Evolutionary conservation across 2,797 vertebrate species (phyloP).

Genomic region (Muscicapa striata): DNA sequence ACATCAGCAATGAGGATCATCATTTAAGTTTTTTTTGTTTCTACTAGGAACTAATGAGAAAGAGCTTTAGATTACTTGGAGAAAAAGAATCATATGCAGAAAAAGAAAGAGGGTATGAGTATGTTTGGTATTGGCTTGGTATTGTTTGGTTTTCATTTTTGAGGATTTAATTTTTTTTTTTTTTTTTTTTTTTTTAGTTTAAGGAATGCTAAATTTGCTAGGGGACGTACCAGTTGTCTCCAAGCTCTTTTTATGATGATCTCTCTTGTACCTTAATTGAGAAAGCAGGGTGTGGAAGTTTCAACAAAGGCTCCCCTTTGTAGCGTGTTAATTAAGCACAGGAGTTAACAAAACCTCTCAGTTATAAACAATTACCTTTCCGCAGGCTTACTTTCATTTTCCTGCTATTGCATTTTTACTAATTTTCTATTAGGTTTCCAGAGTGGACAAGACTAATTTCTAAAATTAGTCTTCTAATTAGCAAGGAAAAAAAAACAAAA

Average conservation of each 20-base stretch:
- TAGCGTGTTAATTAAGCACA: conserved; percentile 56
- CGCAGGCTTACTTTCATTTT: conserved; percentile 47
- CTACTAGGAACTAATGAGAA: not conserved
- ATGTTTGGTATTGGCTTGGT: not conserved
- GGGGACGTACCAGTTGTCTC: conserved; percentile 25
- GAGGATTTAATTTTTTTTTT: not conserved
- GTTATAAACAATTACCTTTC: conserved; percentile 60
- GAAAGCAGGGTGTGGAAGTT: conserved; percentile 49
- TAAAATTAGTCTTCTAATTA: conserved; percentile 61
- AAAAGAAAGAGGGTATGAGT: not conserved
- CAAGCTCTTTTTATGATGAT: conserved; percentile 17
- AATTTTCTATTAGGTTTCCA: conserved; percentile 25
- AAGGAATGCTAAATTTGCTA: conserved; percentile 35
- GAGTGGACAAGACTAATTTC: conserved; percentile 45
- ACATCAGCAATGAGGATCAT: not conserved
- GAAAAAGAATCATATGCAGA: not conserved
- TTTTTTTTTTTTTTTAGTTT: not conserved
- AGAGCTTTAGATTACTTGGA: not conserved
- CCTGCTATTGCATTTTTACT: conserved; percentile 6
- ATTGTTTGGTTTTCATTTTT: not conserved
- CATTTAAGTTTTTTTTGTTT: not conserved
- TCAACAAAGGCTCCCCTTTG: conserved; percentile 59
- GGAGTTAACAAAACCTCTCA: conserved; percentile 50
- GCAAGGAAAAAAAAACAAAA: not conserved
- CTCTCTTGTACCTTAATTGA: conserved; percentile 51